Base-by-base conservation (phyloP, 1,140 invertebrate genomes). In the Drosophila dunni region DNA sequence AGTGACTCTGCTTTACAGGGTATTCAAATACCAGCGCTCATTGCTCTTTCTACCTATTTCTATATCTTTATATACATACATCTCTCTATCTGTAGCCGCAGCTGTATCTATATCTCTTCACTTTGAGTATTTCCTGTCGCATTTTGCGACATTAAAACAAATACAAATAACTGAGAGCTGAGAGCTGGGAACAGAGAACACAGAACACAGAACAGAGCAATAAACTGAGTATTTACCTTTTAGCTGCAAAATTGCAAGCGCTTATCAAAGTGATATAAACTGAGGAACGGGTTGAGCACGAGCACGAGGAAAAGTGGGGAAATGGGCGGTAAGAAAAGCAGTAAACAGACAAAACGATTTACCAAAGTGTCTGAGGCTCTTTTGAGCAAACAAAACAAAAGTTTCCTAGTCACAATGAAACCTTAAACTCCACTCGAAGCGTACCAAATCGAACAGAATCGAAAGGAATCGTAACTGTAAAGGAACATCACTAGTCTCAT, bases 201-300 rank as follows among this genome's bases (percentile, higher is more conserved):
- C 17, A 17, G 17, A 33, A 38, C 34, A 3, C 10, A 40, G 50
- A 63, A 63, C 46, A 63, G 61, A 44, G 62, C 62, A 64, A 64
- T 74, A 69, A 74, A 74, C 42, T 34, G 38, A 13, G 57, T 75
- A 75, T 75, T 75, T 75, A 70, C 66, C 50, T 53, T 70, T 57
- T 45, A 17, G 17, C 58, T 58, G 51, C 44, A 58, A 70, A 63
- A 64, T 70, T 70, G 72, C 66, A 64, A 50, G 17, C n/a, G 40
- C 48, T 61, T 67, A 73, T 61, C 70, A 53, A 53, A 53, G 29
- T 1, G 8, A 44, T 9, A 65, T 8, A 45, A 15, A 38, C 17
- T 8, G 7, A 6, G 51, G 15, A 13, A 58, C 20, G 20, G 56
- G 38, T 8, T 15, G 10, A 17, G 40, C 7, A n/a, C 3, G 3